Evolutionary conservation across 1,140 invertebrate species (phyloP), one percentile per base, ranked within the genome.

Genomic region (Calycopis cecrops): DNA sequence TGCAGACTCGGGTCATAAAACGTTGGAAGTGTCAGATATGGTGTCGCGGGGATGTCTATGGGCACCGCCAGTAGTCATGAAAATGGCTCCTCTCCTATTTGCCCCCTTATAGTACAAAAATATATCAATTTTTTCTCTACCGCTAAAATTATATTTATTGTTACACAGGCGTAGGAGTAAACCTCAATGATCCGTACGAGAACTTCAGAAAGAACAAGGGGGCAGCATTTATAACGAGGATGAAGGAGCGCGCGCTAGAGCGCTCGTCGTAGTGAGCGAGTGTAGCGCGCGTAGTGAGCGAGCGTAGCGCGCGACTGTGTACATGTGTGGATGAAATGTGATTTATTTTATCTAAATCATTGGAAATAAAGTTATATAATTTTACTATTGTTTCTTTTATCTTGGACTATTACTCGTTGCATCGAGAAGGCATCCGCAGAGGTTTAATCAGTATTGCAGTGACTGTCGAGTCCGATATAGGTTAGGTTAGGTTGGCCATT

Each of bases 201-300:
- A 97, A 96, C 77, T 99, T 98, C 88, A 91, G 98, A 55, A 99
- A 99, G 87, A 98, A 94, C 77, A 98, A 98, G 88, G 96, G 96
- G 48, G 95, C 97, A 71, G 96, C 96, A 47, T 99, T 98, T 88
- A 98, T 98, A 55, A 96, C 96, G 54, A 90, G 97, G 71, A 99
- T 99, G 97, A 96, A 96, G 80, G 95, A 96, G 17, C 90, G 97
- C 77, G 95, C 95, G 12, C 93, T 98, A 65, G 95, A 97, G 75
- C 87, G 93, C 57, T 91, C 92, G 9, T 76, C 83, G 63, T 28
- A 28, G 21, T 86, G 79, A 83, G 80, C 63, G 48, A 56, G 48
- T 38, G 48, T 49, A 57, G 57, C 51, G 58, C 62, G 52, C 58
- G 52, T 65, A 65, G 60, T 60, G 50, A 28, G 21, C 59, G 50